These are phyloP conservation scores for Equus przewalskii DNA, from an alignment of 2,113 vertebrate species.

Conservation along the genomic window DNA sequence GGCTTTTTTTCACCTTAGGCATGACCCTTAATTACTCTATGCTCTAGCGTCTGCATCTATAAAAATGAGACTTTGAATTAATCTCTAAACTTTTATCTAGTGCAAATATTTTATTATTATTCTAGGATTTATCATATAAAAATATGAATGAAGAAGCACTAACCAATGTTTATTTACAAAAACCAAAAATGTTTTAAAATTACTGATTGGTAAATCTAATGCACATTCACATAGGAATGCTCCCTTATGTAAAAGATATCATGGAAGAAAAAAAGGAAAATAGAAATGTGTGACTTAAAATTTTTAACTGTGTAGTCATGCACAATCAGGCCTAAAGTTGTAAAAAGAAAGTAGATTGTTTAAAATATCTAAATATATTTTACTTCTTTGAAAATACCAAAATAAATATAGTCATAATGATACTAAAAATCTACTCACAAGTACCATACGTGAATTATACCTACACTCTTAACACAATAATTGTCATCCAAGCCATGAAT, in stretches of 20 bases:
- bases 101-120: not conserved
- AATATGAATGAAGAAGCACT: not conserved
- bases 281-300: slow-evolving; percentile 25
- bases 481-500: not conserved
- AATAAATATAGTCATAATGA: not conserved
- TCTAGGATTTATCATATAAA: not conserved
- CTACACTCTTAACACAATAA: not conserved
- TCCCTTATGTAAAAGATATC: slow-evolving; percentile 37
- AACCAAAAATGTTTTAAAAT: slow-evolving; percentile 16
- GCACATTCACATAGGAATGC: not conserved
- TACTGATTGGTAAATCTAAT: slow-evolving; percentile 30
- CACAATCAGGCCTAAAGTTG: slow-evolving; percentile 74
- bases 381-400: not conserved
- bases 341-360: slow-evolving; percentile 78
- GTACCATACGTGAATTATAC: not conserved
- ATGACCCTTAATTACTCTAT: not conserved
- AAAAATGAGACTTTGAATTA: not conserved
- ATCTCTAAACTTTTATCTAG: not conserved
- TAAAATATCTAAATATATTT: slow-evolving; percentile 59
- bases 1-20: not conserved
- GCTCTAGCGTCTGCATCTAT: not conserved
- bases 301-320: slow-evolving; percentile 72
- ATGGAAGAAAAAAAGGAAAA: slow-evolving; percentile 72
- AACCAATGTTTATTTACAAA: not conserved
- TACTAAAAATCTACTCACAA: not conserved